Evolutionary conservation across 2,797 vertebrate genomes (phyloP).

Genomic region (Pachyuromys duprasi): DNA sequence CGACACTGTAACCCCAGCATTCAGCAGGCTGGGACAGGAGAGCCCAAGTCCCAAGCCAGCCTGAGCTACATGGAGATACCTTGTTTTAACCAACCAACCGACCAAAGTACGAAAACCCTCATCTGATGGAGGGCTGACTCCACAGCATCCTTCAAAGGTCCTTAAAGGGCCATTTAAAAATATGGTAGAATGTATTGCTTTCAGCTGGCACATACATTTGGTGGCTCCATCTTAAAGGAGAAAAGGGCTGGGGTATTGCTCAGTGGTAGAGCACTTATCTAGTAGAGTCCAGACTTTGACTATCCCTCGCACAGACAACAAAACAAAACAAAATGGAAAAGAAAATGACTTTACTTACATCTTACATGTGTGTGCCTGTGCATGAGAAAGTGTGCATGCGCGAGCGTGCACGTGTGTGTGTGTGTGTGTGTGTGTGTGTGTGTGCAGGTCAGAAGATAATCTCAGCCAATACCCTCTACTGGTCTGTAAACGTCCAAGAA

Average conservation of each 20-base stretch:
- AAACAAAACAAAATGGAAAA: neutral
- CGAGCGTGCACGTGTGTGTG: neutral
- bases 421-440: neutral
- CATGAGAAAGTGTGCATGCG: too few species aligned
- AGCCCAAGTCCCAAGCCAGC: neutral
- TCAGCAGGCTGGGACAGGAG: neutral
- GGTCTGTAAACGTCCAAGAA: neutral
- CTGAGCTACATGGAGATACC: neutral
- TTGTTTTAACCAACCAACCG: neutral
- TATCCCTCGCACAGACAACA: neutral
- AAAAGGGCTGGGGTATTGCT: neutral
- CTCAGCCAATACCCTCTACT: too few species aligned
- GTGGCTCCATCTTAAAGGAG: neutral
- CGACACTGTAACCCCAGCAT: neutral
- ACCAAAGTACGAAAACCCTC: neutral
- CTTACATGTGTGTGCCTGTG: neutral
- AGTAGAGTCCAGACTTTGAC: neutral
- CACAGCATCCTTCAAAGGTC: neutral
- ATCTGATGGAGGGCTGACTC: neutral
- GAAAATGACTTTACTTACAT: too few species aligned
- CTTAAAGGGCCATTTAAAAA: conserved; percentile 22
- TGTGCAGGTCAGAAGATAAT: neutral
- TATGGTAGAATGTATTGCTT: conserved; percentile 2
- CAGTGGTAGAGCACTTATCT: neutral
- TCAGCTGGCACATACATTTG: neutral